Base-by-base conservation (phyloP, 2,797 vertebrate genomes). In the Enteromius argenteus region DNA sequence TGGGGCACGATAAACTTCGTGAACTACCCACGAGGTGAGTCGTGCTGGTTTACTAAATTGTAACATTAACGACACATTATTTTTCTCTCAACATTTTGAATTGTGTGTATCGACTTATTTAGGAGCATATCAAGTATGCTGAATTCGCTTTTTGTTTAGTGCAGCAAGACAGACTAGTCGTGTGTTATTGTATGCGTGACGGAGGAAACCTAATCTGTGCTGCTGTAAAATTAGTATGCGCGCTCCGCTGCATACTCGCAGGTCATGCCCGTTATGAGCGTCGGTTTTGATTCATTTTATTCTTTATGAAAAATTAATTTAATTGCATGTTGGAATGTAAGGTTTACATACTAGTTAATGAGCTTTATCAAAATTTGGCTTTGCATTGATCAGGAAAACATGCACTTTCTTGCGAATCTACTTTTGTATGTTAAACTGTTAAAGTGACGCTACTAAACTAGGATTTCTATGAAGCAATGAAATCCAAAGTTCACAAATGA, bases 161-260 rank as follows among this genome's bases (percentile, higher is more conserved):
- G 30, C 3, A 30, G 21, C n/a, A 9, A 19, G 35, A 69, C n/a
- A 44, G 64, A 68, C 78, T 80, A 39, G 46, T 67, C 68, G 49
- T 39, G 11, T 72, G 53, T 72, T 64, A 46, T 66, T 66, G 68
- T 53, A 56, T 74, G 81, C 39, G 56, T 42, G 76, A 80, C 68
- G 46, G 39, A 68, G 42, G 81, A 80, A 79, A 84, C 42, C 27
- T 58, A 69, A 84, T 86, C 51, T 80, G 60, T 69, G 46, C 71
- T 56, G 56, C 32, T 85, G 30, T 58, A 49, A 82, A 42, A 30
- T 81, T 72, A 72, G 79, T 81, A 42, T n/a, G 35, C 23, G 78
- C 17, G 39, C n/a, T 21, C 66, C 66, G 14, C 35, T 21, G 17
- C 49, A 58, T 68, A 68, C 3, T 58, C 15, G 21, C 81, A 32